Conservation (phyloP, 1,140 invertebrate genomes). For the Caerostris darwini region DNA sequence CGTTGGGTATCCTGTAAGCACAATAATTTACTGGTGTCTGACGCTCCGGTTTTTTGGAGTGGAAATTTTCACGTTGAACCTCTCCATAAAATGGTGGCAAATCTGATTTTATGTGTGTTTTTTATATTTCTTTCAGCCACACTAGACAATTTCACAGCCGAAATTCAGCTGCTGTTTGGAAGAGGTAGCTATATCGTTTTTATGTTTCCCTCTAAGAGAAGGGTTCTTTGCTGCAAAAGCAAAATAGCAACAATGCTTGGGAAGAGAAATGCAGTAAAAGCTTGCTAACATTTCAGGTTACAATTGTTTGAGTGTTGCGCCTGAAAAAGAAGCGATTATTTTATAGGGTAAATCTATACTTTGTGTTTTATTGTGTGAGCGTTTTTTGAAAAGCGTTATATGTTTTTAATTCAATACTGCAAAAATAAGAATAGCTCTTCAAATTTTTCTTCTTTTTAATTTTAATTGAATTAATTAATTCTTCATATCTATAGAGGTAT, state of each 20-base stretch:
- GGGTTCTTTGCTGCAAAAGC: background rate
- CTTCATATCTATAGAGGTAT: no score
- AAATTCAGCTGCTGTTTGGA: conserved; percentile 35
- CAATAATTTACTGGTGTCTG: conserved; percentile 45
- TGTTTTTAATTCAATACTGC: no score
- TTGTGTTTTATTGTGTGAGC: no score
- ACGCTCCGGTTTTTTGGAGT: conserved; percentile 17
- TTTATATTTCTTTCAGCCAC: conserved; percentile 55
- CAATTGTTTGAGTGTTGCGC: background rate
- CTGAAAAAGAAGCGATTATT: no score
- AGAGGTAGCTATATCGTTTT: conserved; percentile 37
- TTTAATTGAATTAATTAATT: no score
- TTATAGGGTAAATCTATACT: no score
- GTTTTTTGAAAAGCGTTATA: no score
- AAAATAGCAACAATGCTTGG: background rate
- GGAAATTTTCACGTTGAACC: conserved; percentile 14
- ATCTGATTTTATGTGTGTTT: conserved; percentile 63
- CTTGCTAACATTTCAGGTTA: background rate
- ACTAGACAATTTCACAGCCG: background rate
- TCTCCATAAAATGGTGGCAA: conserved; percentile 54
- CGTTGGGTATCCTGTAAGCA: background rate
- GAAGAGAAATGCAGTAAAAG: background rate
- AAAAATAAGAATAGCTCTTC: no score
- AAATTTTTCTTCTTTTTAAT: no score
- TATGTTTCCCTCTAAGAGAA: background rate